Base-by-base conservation (phyloP, 2,888 invertebrate species). In the Invenusta paracnida region DNA sequence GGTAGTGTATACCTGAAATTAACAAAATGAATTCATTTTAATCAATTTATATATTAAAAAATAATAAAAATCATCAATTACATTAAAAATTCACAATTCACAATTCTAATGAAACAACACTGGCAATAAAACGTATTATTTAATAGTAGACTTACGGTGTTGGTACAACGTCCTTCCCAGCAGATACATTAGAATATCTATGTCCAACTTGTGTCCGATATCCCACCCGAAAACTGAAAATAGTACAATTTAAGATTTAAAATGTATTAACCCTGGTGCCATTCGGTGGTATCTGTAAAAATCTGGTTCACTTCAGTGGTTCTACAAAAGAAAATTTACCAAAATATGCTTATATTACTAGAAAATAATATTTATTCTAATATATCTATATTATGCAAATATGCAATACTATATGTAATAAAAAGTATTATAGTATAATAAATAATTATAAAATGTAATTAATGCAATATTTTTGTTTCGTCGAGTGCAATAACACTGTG, bases 1-100 rank as follows among this genome's bases (percentile, higher is more conserved):
- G 67, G 31, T 29, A 86, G 86, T 29, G 85, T 85, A 29, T 86
- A 86, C 67, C 86, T 86, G 13, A 30, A 83, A 30, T 48, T 28
- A 82, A 82, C 5, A 79, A 48, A 48, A 48, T 17, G 17, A 5
- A 48, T 11, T 11, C 5, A 5, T 48, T 11, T 48, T 48, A 17
- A 48, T 48, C 17, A 17, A 48, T 48, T 48, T 11, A 11, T 48
- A 48, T 11, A 48, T 17, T 48, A 48, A 48, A 48, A 11, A 48
- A 11, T 11, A 48, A 48, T 48, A 17, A 48, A 48, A n/a, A n/a
- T n/a, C n/a, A n/a, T n/a, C n/a, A n/a, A n/a, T n/a, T n/a, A n/a
- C n/a, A n/a, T n/a, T n/a, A n/a, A n/a, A n/a, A n/a, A n/a, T n/a
- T n/a, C n/a, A n/a, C n/a, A n/a, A n/a, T n/a, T n/a, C n/a, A n/a